A percentile compares a stretch with the other conserved stretches of the same genome.
phyloP scores from a whole-genome alignment of 2,113 vertebrate genomes.

The Coturnix japonica region DNA sequence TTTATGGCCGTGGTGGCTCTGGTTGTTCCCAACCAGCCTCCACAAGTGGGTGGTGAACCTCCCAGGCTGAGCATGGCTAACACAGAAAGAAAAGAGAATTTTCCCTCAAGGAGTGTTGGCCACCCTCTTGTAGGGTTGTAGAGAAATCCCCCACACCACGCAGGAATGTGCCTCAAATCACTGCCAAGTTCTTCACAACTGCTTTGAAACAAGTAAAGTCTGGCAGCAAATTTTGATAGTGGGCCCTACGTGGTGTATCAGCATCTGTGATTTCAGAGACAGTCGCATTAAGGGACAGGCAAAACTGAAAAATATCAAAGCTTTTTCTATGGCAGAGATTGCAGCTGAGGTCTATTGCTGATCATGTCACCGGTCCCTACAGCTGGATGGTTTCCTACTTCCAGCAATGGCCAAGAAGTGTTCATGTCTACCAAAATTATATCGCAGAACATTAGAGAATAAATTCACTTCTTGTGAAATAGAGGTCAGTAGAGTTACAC shows the following conservation, averaged over 20 bases:
- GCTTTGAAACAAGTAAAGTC: neutral
- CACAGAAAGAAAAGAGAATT: neutral
- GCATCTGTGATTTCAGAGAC: neutral
- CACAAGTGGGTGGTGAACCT: neutral
- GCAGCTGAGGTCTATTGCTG: neutral
- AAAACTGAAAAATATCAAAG: neutral
- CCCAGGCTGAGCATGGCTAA: neutral
- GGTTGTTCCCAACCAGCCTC: neutral
- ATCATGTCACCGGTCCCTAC: neutral
- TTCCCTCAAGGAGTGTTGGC: neutral
- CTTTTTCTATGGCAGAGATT: neutral
- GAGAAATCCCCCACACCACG: accelerated
- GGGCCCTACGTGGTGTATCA: neutral
- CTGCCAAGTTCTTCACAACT: neutral
- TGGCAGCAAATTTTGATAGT: neutral
- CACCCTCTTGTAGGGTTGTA: neutral
- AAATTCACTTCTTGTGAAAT: slow-evolving; percentile 38
- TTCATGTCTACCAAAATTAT: neutral
- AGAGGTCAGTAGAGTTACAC: slow-evolving; percentile 40
- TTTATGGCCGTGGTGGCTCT: accelerated
- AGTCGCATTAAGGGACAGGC: neutral
- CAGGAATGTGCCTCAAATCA: neutral
- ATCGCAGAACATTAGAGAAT: neutral
- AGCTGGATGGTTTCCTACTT: slow-evolving; percentile 19
- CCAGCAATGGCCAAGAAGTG: slow-evolving; percentile 3